These are phyloP conservation scores for Delphinapterus leucas DNA, from an alignment of 2,113 vertebrate species.

Conservation along the genomic window DNA sequence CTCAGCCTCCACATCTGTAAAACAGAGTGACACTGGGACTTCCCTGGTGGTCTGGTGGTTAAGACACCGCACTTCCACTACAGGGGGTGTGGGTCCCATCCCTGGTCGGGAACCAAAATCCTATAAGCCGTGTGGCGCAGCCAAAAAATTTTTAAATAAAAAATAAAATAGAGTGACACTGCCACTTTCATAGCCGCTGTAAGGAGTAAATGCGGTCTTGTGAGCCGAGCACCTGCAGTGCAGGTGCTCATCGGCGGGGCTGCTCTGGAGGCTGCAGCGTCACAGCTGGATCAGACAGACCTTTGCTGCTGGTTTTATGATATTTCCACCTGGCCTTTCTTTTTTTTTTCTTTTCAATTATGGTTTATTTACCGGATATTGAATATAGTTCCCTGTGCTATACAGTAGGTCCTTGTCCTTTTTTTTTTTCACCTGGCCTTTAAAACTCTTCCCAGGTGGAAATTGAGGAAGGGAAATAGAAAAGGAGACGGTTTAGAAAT, in stretches of 20 bases:
- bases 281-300: neutral
- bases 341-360: neutral
- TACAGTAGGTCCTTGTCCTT: neutral
- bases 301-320: neutral
- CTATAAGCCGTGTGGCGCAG: too few species aligned
- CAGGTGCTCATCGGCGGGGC: neutral
- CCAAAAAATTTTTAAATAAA: too few species aligned
- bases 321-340: neutral
- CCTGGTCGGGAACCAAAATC: too few species aligned
- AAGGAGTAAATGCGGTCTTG: neutral
- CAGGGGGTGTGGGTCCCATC: too few species aligned
- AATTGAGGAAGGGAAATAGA: too few species aligned
- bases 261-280: neutral
- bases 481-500: neutral
- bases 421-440: neutral
- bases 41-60: too few species aligned
- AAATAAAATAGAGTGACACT: neutral
- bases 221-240: rapidly evolving
- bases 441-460: too few species aligned
- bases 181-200: rapidly evolving
- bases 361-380: neutral
- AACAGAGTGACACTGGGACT: neutral
- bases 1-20: neutral
- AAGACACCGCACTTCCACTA: too few species aligned
- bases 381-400: neutral